These are phyloP conservation scores for fruit fly (Drosophila melanogaster) DNA, from an alignment of 1,140 invertebrate species.

Conservation along the genomic window DNA sequence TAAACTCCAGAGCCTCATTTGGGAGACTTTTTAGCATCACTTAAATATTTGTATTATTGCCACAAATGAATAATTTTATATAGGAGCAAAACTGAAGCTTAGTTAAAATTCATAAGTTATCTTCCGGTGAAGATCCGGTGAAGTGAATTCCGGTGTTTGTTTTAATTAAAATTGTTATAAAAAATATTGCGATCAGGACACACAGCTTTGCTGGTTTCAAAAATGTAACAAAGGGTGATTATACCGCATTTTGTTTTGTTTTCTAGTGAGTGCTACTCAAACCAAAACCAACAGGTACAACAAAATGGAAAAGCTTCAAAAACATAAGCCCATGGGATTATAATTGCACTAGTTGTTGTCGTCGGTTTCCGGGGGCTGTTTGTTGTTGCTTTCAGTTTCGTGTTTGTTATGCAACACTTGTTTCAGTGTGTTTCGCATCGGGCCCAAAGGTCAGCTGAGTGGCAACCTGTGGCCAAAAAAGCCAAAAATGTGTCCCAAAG, in stretches of 20 bases:
- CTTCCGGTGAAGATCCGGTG: too few species aligned
- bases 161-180: background rate
- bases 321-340: slow-evolving; percentile 42
- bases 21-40: background rate
- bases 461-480: slow-evolving; percentile 56
- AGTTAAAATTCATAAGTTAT: too few species aligned
- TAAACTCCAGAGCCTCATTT: slow-evolving; percentile 1
- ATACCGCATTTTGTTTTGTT: slow-evolving; percentile 18
- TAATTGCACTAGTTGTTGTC: slow-evolving; percentile 46
- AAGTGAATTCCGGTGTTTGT: too few species aligned
- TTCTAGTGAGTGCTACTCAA: slow-evolving; percentile 41
- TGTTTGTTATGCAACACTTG: slow-evolving; percentile 43
- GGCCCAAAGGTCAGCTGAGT: slow-evolving; percentile 54
- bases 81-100: too few species aligned
- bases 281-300: slow-evolving; percentile 30
- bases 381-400: slow-evolving; percentile 12
- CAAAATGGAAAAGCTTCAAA: slow-evolving; percentile 15
- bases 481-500: slow-evolving; percentile 63
- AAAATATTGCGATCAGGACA: background rate
- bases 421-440: slow-evolving; percentile 35
- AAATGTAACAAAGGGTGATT: slow-evolving; percentile 33
- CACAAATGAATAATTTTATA: too few species aligned
- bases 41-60: too few species aligned
- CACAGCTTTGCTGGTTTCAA: slow-evolving; percentile 1
- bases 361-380: slow-evolving; percentile 19